Base-by-base conservation (phyloP, 2,113 vertebrate genomes). In the Aptenodytes forsteri region DNA sequence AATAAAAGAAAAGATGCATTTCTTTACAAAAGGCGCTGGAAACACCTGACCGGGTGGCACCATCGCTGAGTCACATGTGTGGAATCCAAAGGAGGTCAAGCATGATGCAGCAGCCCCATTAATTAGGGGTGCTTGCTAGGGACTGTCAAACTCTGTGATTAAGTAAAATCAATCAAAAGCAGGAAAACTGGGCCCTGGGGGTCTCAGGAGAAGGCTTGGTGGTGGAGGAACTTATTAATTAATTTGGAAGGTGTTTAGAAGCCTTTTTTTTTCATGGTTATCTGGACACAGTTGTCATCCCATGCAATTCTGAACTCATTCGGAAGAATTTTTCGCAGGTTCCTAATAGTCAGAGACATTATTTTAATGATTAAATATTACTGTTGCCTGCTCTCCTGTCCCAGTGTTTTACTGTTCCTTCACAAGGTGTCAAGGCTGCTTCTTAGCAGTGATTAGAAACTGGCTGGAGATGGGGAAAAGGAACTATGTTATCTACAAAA, bases 1-100 rank as follows among this genome's bases (percentile, higher is more conserved):
- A 87, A 65, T 94, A 66, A 89, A 96, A 94, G 42, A 50, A 58
- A 93, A 95, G 64, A 87, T 6, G 20, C 50, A 76, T 92, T 95
- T 91, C 72, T 91, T 79, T 16, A 65, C 36, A 56, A 49, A 95
- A 88, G 75, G 40, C 2, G 1, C 56, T 94, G 65, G 55, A 78
- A 91, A 61, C 72, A 71, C 87, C 76, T 93, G 93, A 19, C 38
- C 83, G 89, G 32, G 65, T 84, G 83, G 86, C 80, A 95, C 56
- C 61, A 42, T 19, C 38, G 3, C 72, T 1, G 0, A 21, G 47
- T 76, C 69, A 61, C 40, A 2, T 6, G 23, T 3, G 6, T 36
- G 36, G 61, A 64, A 69, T 72, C 21, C 61, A 61, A 27, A 67
- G 64, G 36, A 65, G 25, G 56, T 65, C 65, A 62, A 90, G 83